Conservation (phyloP, 2,888 invertebrate species). For the Steromphala cineraria region DNA sequence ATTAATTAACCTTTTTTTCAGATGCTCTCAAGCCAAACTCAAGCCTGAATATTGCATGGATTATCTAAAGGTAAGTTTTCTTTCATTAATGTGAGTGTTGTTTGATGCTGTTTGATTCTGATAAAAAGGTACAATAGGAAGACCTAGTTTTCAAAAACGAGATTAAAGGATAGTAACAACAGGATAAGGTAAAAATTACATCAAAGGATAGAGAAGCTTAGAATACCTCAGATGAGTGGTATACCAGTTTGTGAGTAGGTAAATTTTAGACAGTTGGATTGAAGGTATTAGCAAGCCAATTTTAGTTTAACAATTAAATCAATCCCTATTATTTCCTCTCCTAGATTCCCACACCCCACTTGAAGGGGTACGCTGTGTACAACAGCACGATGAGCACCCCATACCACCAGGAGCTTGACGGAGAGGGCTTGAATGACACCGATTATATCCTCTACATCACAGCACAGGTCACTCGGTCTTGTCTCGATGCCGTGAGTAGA, state of each 20-base stretch:
- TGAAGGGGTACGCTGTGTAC: conserved; percentile 66
- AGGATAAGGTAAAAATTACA: no score
- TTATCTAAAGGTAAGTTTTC: conserved; percentile 43
- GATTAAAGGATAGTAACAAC: no score
- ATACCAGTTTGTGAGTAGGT: no score
- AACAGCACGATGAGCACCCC: conserved; percentile 53
- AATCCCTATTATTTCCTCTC: not conserved
- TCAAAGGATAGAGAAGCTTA: no score
- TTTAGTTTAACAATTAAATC: no score
- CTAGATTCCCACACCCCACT: conserved; percentile 69
- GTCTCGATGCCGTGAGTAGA: conserved; percentile 26
- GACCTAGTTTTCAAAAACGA: no score
- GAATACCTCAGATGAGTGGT: no score
- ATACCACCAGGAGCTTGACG: conserved; percentile 39
- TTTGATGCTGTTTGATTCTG: no score
- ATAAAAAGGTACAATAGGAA: not conserved
- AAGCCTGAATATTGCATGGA: conserved; percentile 55
- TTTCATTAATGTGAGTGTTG: not conserved
- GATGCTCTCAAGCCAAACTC: conserved; percentile 51
- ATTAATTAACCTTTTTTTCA: conserved; percentile 25
- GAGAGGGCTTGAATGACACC: conserved; percentile 61
- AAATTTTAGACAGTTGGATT: no score
- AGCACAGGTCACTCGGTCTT: conserved; percentile 48
- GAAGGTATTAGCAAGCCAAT: no score
- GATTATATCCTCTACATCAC: conserved; percentile 72